Base-by-base conservation (phyloP, 2,888 invertebrate species). In the Myopa tessellatipennis region DNA sequence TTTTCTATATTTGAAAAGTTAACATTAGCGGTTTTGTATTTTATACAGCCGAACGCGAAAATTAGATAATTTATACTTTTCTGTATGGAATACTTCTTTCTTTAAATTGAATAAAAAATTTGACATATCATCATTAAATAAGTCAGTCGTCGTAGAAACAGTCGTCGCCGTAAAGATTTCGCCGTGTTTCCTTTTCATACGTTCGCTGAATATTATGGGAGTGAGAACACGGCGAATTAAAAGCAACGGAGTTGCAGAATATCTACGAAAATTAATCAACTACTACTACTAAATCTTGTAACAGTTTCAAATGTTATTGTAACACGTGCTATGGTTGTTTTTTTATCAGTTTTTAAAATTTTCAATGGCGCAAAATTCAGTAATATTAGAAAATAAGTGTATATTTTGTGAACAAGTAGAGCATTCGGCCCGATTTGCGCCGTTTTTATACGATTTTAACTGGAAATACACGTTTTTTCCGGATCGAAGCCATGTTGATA, bases 61-160 rank as follows among this genome's bases (percentile, higher is more conserved):
- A 74, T 76, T 76, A 63, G 73, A 69, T 65, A 75, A 76, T 63
- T 78, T 60, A n/a, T 45, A 58, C 71, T 63, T 77, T 72, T 60
- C 50, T 38, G 34, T 67, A 50, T 18, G 70, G 60, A 79, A 73
- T 61, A 69, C 65, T 61, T 63, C 65, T 76, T 73, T 74, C 78
- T 79, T 79, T 78, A 77, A 77, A 77, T 75, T 70, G 77, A 76
- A 81, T 78, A 84, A 84, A 80, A 82, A 85, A 82, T 85, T 84
- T 83, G 85, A 85, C 85, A 83, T 85, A 85, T 85, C 85, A 85
- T 84, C 86, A 84, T 82, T 83, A 79, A 83, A 80, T 82, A 82
- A 82, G 82, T 81, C 81, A 82, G 81, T 82, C 82, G 82, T 80
- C 80, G 79, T 81, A 79, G 81, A 79, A 82, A 80, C 82, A 81